Evolutionary conservation across 2,888 invertebrate genomes (phyloP), one percentile per base, ranked within the genome.

Genomic region (Meloe dianella): DNA sequence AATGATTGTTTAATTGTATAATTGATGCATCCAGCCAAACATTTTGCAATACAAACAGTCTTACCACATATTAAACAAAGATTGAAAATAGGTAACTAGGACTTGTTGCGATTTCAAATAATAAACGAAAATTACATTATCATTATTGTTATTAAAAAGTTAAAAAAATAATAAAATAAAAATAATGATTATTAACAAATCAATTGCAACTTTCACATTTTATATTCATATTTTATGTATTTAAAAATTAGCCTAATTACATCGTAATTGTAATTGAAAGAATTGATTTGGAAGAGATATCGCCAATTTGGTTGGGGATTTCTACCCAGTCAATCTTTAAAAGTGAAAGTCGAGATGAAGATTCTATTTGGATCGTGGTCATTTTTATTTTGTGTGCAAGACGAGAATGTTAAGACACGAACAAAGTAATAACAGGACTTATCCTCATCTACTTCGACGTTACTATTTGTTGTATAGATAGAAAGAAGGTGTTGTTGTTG

Each of bases 131-230:
- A 51, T 51, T 22, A 51, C 17, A 51, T 17, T 47, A 47, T 20
- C n/a, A n/a, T n/a, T n/a, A n/a, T n/a, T 47, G 47, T 17, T 47
- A 47, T 20, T 47, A 22, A 51, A 51, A 51, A 51, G n/a, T n/a
- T n/a, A n/a, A n/a, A n/a, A n/a, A n/a, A n/a, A n/a, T n/a, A n/a
- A n/a, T n/a, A n/a, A n/a, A n/a, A n/a, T n/a, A n/a, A n/a, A n/a
- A n/a, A n/a, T n/a, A n/a, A n/a, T n/a, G n/a, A 51, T 51, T 8
- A 51, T 51, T 51, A 51, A 51, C 51, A 51, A 51, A 51, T 22
- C 9, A 51, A 22, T 51, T 51, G 22, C 22, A 51, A 12, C 51
- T 51, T 51, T 51, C 51, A 51, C 51, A n/a, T n/a, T n/a, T n/a
- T n/a, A n/a, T n/a, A n/a, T n/a, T n/a, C n/a, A n/a, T n/a, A n/a